These are phyloP conservation scores for Rotaria socialis DNA, from an alignment of 2,888 invertebrate species.

Conservation along the genomic window DNA sequence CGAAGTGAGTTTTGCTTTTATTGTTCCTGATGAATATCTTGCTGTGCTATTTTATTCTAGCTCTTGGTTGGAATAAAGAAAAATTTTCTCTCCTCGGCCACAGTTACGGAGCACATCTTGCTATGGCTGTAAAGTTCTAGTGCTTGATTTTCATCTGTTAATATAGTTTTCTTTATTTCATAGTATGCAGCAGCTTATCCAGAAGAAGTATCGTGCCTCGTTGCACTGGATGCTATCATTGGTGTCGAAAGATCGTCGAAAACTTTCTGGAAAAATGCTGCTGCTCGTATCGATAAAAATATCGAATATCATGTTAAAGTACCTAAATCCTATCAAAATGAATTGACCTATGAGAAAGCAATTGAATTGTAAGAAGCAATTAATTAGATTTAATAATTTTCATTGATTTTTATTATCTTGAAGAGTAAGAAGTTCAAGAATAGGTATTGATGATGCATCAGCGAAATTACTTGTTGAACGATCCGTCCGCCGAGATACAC, in stretches of 20 bases:
- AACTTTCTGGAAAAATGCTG: neutral
- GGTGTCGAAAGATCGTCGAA: neutral
- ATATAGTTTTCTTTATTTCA: neutral
- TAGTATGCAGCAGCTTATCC: constrained; percentile 29
- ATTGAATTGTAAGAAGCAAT: neutral
- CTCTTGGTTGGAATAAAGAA: constrained; percentile 2
- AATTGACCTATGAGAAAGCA: constrained; percentile 14
- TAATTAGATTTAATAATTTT: neutral
- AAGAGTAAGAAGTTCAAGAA: neutral
- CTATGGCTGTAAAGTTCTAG: neutral
- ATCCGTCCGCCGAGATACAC: neutral
- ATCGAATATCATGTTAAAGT: neutral
- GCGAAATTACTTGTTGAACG: neutral
- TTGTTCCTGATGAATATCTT: too few species aligned
- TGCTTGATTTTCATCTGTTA: too few species aligned
- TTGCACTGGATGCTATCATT: neutral
- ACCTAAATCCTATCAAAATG: neutral
- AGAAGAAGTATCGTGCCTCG: neutral
- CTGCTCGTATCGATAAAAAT: neutral
- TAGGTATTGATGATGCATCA: neutral
- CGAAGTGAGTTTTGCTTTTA: neutral
- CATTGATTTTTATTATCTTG: neutral
- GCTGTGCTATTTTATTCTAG: neutral
- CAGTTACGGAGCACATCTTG: neutral
- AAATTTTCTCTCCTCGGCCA: neutral